A percentile compares a stretch with the other conserved stretches of the same genome.
Conservation (phyloP, 2,888 invertebrate genomes). For the Theodoxus fluviatilis region DNA sequence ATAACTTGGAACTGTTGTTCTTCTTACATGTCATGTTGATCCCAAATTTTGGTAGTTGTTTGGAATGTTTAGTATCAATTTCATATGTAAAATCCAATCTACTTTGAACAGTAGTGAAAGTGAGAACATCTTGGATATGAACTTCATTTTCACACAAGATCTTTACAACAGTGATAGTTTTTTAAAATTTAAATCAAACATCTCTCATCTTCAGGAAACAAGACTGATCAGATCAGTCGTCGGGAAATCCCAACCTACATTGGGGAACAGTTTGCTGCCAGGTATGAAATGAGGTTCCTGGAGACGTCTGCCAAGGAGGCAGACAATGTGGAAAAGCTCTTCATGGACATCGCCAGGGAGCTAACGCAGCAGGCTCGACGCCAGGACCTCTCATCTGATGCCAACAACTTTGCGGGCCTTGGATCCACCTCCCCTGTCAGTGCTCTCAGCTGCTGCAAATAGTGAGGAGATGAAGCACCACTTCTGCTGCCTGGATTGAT, state of each 20-base stretch:
- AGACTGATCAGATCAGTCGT: constrained; percentile 90
- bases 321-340: constrained; percentile 94
- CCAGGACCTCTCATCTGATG: constrained; percentile 40
- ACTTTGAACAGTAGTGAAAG: too few relatives aligned
- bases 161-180: not conserved
- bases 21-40: too few relatives aligned
- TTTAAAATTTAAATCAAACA: too few relatives aligned
- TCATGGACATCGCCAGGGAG: constrained; percentile 94
- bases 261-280: constrained; percentile 91
- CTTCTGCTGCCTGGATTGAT: too few relatives aligned
- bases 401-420: constrained; percentile 25
- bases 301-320: constrained; percentile 98
- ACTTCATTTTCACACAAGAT: too few relatives aligned
- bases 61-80: too few relatives aligned
- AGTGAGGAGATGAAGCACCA: too few relatives aligned
- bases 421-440: constrained; percentile 30
- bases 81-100: too few relatives aligned
- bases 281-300: constrained; percentile 91
- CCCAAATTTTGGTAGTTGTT: too few relatives aligned
- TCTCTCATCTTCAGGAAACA: constrained; percentile 76
- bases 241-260: constrained; percentile 93
- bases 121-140: too few relatives aligned
- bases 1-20: too few relatives aligned
- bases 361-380: constrained; percentile 57
- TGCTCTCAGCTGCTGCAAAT: constrained; percentile 31